Base-by-base conservation (phyloP, 2,797 vertebrate species). In the Darevskia mixta region DNA sequence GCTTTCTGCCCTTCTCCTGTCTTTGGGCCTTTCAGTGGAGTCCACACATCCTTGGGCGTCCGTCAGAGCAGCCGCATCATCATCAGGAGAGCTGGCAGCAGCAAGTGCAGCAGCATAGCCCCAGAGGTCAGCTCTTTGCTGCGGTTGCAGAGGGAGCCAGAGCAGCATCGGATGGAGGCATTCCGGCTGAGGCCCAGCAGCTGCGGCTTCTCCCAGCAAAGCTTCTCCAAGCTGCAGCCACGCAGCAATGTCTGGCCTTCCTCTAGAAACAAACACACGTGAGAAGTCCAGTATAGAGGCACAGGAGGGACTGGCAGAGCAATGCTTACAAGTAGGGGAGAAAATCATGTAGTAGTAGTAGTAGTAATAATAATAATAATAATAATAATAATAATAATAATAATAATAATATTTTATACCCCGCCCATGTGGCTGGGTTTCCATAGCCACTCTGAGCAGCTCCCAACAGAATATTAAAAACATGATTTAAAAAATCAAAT, bases 121-220 rank as follows among this genome's bases (percentile, higher is more conserved):
- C 75, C 64, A 11, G 73, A 64, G 3, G 2, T 5, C 67, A 81
- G 75, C 43, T 2, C 3, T 1, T 0, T 2, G 7, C 32, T 77
- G 43, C 32, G 13, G 25, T 88, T 88, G 11, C 75, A 83, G 45
- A 67, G 15, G 1, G 86, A 38, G 6, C 27, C 45, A 0, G 87
- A 82, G 41, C 87, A 88, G 64, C 87, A 88, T 8, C 5, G 66
- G 87, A 88, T 78, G n/a, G 87, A 71, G 23, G 87, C 75, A 2
- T 83, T 78, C 4, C 32, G 73, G 64, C 76, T 75, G 73, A 88
- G 64, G 4, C 75, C 67, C 89, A 93, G 78, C 87, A 88, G n/a
- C 35, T 82, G 82, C 20, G 87, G 32, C 32, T 92, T 93, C 73
- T 92, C 92, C 55, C 38, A 41, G 73, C 92, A 93, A 10, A 93